phyloP scores from a whole-genome alignment of 2,797 vertebrate species.

The Argya squamiceps region DNA sequence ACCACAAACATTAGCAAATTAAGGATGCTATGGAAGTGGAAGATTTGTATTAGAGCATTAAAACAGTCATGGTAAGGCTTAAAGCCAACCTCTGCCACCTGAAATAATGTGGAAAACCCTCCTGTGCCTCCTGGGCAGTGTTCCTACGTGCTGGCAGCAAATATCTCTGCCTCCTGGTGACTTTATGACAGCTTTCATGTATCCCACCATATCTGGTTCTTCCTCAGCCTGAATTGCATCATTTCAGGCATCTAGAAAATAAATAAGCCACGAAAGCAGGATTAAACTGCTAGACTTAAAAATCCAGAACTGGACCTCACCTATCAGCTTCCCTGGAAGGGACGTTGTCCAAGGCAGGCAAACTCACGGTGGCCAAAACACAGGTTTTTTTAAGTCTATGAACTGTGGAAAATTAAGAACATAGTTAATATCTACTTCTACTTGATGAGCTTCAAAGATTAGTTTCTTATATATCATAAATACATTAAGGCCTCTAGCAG shows the following conservation, averaged over 20 bases:
- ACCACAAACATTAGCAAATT: neutral
- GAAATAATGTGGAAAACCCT: neutral
- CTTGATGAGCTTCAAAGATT: neutral
- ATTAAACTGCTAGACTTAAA: neutral
- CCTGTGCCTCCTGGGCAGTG: neutral
- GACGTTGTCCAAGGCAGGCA: neutral
- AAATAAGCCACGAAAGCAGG: neutral
- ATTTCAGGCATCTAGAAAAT: neutral
- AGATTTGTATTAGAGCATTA: neutral
- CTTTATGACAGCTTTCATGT: too few relatives aligned
- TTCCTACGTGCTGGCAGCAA: neutral
- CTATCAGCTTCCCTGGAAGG: neutral
- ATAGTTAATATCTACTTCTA: neutral
- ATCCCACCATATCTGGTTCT: neutral
- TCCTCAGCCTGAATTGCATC: neutral
- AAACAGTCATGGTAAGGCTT: neutral
- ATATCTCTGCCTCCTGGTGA: too few relatives aligned
- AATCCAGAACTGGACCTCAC: neutral
- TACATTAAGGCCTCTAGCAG: neutral
- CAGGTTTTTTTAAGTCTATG: neutral
- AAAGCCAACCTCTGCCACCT: neutral
- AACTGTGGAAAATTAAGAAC: neutral
- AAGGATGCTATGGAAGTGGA: neutral
- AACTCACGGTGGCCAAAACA: neutral
- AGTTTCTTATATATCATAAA: neutral